These are phyloP conservation scores for Pygocentrus nattereri DNA, from an alignment of 2,797 vertebrate species.

Conservation along the genomic window DNA sequence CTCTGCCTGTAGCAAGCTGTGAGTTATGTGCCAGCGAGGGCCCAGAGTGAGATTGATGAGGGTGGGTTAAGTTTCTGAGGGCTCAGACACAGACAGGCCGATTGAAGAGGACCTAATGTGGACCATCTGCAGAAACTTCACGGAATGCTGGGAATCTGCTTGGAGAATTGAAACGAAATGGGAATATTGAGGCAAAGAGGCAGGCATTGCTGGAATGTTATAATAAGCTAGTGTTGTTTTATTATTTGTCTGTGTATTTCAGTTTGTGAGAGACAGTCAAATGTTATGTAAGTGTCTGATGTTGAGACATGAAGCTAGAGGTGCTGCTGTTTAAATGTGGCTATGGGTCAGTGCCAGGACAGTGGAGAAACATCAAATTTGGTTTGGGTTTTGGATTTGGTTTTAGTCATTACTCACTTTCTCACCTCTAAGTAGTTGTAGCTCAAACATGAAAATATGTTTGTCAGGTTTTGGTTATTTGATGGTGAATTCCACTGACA, in stretches of 20 bases:
- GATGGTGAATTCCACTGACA: too few relatives aligned
- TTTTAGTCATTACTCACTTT: too few relatives aligned
- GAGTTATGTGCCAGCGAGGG: conserved; percentile 38
- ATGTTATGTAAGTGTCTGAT: conserved; percentile 61
- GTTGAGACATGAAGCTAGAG: too few relatives aligned
- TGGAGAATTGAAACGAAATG: conserved; percentile 63
- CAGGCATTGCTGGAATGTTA: conserved; percentile 77
- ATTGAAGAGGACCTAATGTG: conserved; percentile 60
- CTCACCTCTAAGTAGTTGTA: too few relatives aligned
- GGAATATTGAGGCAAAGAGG: conserved; percentile 74
- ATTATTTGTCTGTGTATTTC: conserved; percentile 54
- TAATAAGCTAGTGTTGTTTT: conserved; percentile 60
- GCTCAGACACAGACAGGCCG: conserved; percentile 50
- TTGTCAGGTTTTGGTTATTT: too few relatives aligned
- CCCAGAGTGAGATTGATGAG: conserved; percentile 40
- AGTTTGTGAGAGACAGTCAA: conserved; percentile 49
- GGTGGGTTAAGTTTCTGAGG: conserved; percentile 48
- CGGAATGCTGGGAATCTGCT: conserved; percentile 75
- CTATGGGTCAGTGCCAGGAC: conserved; percentile 18
- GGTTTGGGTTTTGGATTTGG: too few relatives aligned
- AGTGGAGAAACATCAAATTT: background rate
- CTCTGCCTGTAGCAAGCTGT: background rate
- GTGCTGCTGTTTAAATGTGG: background rate
- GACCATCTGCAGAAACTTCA: conserved; percentile 72
- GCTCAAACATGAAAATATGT: too few relatives aligned